Evolutionary conservation across 2,113 vertebrate species (phyloP).

Genomic region (Origma solitaria): DNA sequence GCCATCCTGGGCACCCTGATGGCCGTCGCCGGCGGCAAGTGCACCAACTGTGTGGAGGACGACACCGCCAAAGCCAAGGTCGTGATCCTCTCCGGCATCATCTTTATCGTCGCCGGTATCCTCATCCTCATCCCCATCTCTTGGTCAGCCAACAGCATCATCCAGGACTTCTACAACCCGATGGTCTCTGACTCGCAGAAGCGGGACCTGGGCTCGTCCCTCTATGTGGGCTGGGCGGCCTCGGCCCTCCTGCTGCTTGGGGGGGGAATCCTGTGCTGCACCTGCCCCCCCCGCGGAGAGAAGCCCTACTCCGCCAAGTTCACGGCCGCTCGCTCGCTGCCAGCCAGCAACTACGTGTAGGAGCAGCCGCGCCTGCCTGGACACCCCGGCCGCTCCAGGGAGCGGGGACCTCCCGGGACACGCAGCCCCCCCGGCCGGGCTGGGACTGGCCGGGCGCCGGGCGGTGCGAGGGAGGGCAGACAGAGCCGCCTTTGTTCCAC

Average conservation of each 20-base stretch:
- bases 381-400: neutral
- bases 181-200: conserved; percentile 75
- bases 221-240: conserved; percentile 89
- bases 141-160: conserved; percentile 81
- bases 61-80: conserved; percentile 75
- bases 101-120: conserved; percentile 74
- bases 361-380: neutral
- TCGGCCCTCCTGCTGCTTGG: conserved; percentile 80
- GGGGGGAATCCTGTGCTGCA: conserved; percentile 83
- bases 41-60: conserved; percentile 87
- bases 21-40: conserved; percentile 85
- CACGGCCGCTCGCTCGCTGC: conserved; percentile 66
- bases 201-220: conserved; percentile 81
- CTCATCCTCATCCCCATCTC: conserved; percentile 82
- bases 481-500: conserved; percentile 45
- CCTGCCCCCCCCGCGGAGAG: conserved; percentile 70
- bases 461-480: neutral
- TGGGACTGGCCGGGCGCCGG: neutral
- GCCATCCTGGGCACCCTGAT: conserved; percentile 77
- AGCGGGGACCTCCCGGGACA: neutral
- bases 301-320: conserved; percentile 85
- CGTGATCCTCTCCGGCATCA: conserved; percentile 72
- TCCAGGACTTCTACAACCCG: conserved; percentile 85
- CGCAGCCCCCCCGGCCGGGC: fast-evolving
- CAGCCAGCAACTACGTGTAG: conserved; percentile 84